Base-by-base conservation (phyloP, 2,888 invertebrate species). In the Athalia rosae region DNA sequence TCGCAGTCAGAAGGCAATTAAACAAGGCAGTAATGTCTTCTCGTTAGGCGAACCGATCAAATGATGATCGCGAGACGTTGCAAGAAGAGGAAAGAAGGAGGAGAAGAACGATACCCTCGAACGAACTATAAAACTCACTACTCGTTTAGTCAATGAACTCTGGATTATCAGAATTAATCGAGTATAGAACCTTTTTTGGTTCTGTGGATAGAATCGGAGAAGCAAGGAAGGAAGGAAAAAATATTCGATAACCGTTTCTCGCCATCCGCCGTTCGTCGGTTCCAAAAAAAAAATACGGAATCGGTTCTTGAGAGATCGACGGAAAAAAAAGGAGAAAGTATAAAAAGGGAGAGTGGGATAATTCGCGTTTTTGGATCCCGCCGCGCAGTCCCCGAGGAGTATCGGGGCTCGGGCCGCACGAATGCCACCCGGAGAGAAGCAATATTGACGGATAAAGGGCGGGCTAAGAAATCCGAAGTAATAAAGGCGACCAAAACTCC, bases 401-500 rank as follows among this genome's bases (percentile, higher is more conserved):
- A 28, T 11, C 45, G 50, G 64, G 67, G 28, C 53, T 13, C 50
- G n/a, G 53, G 11, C 4, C 45, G 71, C 58, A 58, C 58, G 58
- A 71, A 58, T 71, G 71, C 71, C 71, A 74, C 62, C 74, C 48
- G 61, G 62, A 74, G 74, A 61, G 61, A 62, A 74, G 82, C 83
- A 84, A 85, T 85, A 86, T 85, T 85, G 84, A 85, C 83, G 82
- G 84, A 85, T 86, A 83, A 86, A 84, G 82, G 79, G 80, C 79
- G 81, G 81, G 82, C 79, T 82, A 83, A 84, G 82, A 77, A 84
- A 83, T 83, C 84, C 82, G 81, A 84, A 87, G 86, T 88, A 87
- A 88, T 87, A 87, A 87, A 83, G 86, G 84, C 86, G 86, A 83
- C 86, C 87, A 86, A 87, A 88, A 87, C 87, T 89, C 84, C 84